These are phyloP conservation scores for Camponotus vicinus DNA, from an alignment of 1,140 invertebrate species.

Conservation along the genomic window DNA sequence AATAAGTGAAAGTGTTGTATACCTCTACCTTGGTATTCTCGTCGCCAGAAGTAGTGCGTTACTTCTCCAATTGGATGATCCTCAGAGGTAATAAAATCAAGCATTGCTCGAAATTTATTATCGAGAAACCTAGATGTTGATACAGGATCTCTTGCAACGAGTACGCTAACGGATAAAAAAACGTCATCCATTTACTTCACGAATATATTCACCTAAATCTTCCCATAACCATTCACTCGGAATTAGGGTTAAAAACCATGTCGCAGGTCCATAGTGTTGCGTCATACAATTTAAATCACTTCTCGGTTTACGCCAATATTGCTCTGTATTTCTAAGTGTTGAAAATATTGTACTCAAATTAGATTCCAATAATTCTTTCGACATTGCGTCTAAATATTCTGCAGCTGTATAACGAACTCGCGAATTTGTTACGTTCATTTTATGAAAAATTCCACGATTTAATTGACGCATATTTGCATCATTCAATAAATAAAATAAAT, in stretches of 20 bases:
- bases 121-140: neutral
- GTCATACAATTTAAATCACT: neutral
- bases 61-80: slow-evolving; percentile 23
- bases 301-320: neutral
- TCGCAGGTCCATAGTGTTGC: neutral
- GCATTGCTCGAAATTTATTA: neutral
- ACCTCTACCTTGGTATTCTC: slow-evolving; percentile 19
- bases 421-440: no score
- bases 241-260: slow-evolving; percentile 13
- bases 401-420: no score
- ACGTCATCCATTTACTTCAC: neutral
- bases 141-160: neutral
- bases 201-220: neutral
- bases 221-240: slow-evolving; percentile 6
- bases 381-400: no score
- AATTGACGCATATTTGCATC: slow-evolving; percentile 3
- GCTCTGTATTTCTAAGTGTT: neutral
- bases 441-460: neutral
- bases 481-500: neutral
- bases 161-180: neutral
- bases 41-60: neutral
- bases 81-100: neutral
- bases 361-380: neutral
- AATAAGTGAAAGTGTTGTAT: slow-evolving; percentile 27
- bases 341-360: neutral